phyloP scores from a whole-genome alignment of 1,140 invertebrate species.

The Bradynema listronoti region DNA sequence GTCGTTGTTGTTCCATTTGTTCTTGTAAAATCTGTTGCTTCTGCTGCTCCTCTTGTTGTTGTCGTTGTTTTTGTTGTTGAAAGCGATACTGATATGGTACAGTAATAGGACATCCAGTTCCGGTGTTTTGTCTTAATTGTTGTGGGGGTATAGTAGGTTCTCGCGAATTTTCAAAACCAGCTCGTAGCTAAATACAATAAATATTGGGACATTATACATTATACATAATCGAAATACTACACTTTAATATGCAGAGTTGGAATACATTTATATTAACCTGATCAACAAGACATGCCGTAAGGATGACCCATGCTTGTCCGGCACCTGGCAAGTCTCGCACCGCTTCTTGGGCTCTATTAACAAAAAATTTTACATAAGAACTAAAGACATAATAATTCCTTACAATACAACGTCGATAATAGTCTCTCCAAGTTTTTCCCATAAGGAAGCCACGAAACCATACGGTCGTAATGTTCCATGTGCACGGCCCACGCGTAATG shows the following conservation, averaged over 20 bases:
- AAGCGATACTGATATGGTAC: slow-evolving; percentile 1
- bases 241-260: background rate
- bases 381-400: slow-evolving; percentile 9
- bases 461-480: slow-evolving; percentile 52
- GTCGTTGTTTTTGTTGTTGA: slow-evolving; percentile 3
- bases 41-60: background rate
- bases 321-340: slow-evolving; percentile 55
- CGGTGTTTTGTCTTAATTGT: background rate
- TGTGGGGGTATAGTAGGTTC: slow-evolving; percentile 1
- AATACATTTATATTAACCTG: slow-evolving; percentile 26
- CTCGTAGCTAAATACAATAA: background rate
- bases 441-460: slow-evolving; percentile 43
- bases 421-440: slow-evolving; percentile 56
- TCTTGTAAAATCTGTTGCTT: too few species aligned
- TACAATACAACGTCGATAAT: slow-evolving; percentile 57
- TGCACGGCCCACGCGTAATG: slow-evolving; percentile 34
- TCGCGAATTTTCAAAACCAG: slow-evolving; percentile 2
- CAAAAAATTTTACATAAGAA: background rate
- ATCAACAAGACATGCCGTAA: slow-evolving; percentile 56
- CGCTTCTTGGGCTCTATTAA: slow-evolving; percentile 43
- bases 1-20: too few species aligned
- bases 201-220: background rate
- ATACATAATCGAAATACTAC: background rate
- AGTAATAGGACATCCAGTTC: background rate
- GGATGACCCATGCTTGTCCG: slow-evolving; percentile 56